phyloP scores from a whole-genome alignment of 30 jellyfish, hydroid and myxozoan species.

The Hydra vulgaris region DNA sequence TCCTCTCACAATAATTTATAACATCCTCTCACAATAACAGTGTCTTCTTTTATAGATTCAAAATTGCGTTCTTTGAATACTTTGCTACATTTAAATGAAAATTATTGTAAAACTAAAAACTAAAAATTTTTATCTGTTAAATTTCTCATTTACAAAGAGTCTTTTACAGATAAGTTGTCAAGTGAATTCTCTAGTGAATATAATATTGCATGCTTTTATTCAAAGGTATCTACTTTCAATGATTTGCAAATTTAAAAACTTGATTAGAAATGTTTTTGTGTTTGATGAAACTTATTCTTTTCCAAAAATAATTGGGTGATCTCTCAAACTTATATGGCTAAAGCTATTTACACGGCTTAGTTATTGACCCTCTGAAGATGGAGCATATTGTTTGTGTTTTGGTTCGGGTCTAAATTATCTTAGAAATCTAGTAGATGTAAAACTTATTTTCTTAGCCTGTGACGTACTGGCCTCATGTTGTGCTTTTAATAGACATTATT shows the following conservation, averaged over 20 bases:
- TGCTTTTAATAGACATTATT: slow-evolving; percentile 16
- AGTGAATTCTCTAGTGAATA: not conserved
- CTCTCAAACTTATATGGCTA: slow-evolving; percentile 19
- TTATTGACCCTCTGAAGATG: slow-evolving; percentile 38
- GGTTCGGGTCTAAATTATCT: slow-evolving; percentile 12
- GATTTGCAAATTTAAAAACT: not conserved
- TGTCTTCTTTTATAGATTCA: not conserved
- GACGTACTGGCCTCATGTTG: slow-evolving; percentile 17
- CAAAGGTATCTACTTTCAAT: not conserved
- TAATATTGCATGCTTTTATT: not conserved
- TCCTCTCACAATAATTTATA: too few species aligned
- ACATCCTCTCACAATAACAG: not conserved
- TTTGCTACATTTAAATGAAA: not conserved
- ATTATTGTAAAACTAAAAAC: not conserved
- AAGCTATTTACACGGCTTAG: slow-evolving; percentile 31
- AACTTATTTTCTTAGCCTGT: slow-evolving; percentile 10
- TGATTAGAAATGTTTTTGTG: slow-evolving; percentile 12
- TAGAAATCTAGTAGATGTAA: slow-evolving; percentile 2
- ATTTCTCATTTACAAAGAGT: not conserved
- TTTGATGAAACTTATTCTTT: slow-evolving; percentile 1
- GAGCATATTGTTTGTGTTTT: slow-evolving; percentile 40
- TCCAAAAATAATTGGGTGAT: slow-evolving; percentile 20
- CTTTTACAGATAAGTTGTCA: not conserved
- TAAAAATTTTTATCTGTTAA: not conserved
- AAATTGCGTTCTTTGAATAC: not conserved